Conservation (phyloP, 2,113 vertebrate genomes). For the Connochaetes taurinus region DNA sequence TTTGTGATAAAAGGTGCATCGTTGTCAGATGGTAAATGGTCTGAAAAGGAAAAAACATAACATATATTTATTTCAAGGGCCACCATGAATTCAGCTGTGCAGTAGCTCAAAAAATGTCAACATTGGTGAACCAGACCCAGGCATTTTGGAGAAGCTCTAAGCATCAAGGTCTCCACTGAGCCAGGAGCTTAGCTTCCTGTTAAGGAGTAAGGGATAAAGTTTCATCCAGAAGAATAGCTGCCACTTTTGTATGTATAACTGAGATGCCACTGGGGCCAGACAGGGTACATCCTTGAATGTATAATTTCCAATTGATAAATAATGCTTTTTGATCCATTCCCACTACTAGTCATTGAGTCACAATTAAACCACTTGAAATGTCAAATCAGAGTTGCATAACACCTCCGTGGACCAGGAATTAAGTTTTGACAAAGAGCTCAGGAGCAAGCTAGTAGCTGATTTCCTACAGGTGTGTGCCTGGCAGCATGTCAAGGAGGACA, state of each 20-base stretch:
- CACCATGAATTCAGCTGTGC: background rate
- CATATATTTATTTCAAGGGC: background rate
- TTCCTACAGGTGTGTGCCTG: background rate
- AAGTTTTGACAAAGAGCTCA: background rate
- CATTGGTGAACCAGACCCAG: background rate
- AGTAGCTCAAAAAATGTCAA: background rate
- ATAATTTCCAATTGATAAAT: background rate
- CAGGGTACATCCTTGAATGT: background rate
- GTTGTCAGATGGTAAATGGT: background rate
- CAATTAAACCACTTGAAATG: background rate
- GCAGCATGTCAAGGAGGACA: no score
- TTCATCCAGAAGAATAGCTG: background rate
- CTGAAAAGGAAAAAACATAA: background rate
- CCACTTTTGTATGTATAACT: background rate
- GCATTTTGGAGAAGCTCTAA: background rate
- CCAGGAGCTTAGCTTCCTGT: background rate
- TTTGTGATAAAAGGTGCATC: background rate
- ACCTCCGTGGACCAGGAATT: background rate
- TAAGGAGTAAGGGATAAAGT: background rate
- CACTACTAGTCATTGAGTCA: background rate
- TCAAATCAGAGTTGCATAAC: background rate
- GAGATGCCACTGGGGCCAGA: background rate
- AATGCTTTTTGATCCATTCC: background rate
- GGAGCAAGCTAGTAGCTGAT: background rate
- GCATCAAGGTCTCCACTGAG: background rate